A percentile compares a stretch with the other conserved stretches of the same genome.
Evolutionary conservation across 2,797 vertebrate genomes (phyloP).

Genomic region (Centroberyx gerrardi): DNA sequence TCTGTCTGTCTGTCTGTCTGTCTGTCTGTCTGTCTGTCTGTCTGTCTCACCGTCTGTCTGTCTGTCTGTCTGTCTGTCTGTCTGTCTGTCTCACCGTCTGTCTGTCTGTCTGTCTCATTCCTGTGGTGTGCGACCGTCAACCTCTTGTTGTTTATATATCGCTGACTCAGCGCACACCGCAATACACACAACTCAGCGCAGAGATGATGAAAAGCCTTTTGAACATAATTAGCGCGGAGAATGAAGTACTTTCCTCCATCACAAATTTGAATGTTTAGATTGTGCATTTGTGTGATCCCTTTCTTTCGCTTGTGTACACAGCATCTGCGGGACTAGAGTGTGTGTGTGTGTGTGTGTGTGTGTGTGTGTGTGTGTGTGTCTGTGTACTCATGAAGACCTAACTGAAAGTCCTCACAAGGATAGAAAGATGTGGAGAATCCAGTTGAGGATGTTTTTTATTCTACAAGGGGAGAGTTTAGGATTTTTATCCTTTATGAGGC

Average conservation of each 20-base stretch:
- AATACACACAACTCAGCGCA: neutral
- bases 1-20: no score
- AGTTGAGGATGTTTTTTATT: no score
- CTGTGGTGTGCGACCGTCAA: no score
- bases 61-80: no score
- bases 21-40: no score
- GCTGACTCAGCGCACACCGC: neutral
- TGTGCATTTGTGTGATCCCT: slow-evolving; percentile 4
- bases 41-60: no score
- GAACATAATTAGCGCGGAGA: slow-evolving; percentile 3
- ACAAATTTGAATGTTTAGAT: slow-evolving; percentile 1
- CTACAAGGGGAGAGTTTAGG: no score
- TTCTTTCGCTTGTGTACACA: slow-evolving; percentile 38
- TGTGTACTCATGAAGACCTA: neutral
- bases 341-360: slow-evolving; percentile 4
- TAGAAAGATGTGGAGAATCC: no score
- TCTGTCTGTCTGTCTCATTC: neutral
- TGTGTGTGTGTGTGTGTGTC: neutral
- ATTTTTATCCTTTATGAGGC: no score
- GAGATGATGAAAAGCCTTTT: slow-evolving; percentile 5
- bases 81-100: no score
- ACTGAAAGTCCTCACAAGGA: no score
- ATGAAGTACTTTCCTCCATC: neutral
- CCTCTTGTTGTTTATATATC: neutral
- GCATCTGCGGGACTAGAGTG: neutral